phyloP scores from a whole-genome alignment of 2,113 vertebrate genomes.

The Felis chaus region DNA sequence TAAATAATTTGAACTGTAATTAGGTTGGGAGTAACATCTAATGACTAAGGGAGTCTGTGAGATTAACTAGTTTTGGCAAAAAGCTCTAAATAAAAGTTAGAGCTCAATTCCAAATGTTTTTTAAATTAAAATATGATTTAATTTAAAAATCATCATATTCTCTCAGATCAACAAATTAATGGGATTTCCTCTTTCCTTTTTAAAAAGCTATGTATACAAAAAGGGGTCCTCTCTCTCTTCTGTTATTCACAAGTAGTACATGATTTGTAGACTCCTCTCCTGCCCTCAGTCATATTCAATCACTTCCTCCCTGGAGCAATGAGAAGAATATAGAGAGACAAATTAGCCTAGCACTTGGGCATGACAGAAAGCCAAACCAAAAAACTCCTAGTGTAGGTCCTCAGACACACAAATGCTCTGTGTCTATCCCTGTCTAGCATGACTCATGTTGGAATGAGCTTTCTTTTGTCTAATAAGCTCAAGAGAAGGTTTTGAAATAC shows the following conservation, averaged over 20 bases:
- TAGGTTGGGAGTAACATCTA: conserved; percentile 13
- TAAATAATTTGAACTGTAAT: neutral
- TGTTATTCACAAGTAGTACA: neutral
- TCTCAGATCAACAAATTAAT: neutral
- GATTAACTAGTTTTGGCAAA: conserved; percentile 17
- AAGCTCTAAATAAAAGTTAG: conserved; percentile 29
- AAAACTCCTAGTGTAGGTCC: neutral
- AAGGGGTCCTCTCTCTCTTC: neutral
- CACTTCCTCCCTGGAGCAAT: neutral
- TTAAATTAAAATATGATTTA: neutral
- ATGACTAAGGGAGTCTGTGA: neutral
- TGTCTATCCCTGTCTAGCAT: neutral
- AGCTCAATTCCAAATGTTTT: conserved; percentile 15
- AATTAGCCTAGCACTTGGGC: neutral
- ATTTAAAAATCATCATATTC: neutral
- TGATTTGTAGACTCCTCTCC: neutral
- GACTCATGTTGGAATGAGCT: neutral
- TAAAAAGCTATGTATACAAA: neutral
- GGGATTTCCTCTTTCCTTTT: neutral
- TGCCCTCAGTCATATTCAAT: neutral
- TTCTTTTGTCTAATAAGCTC: neutral
- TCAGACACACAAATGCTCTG: neutral
- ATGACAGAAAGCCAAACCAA: neutral
- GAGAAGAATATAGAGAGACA: neutral
- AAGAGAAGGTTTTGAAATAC: neutral